These are phyloP conservation scores for Pteria penguin DNA, from an alignment of 2,888 invertebrate genomes.

Conservation along the genomic window DNA sequence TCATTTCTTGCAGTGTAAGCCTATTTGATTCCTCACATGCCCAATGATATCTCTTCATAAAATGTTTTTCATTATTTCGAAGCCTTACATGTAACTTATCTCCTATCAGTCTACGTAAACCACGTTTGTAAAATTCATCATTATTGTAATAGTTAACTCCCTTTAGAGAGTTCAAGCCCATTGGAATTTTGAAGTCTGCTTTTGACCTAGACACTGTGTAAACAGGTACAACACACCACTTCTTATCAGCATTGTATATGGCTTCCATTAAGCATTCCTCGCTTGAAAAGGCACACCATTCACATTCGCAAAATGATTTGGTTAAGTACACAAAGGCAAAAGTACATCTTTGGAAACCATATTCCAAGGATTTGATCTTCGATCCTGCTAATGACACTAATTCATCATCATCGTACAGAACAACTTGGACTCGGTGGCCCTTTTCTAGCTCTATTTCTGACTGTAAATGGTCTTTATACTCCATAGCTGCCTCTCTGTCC, in stretches of 20 bases:
- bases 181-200: constrained; percentile 56
- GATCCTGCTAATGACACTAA: constrained; percentile 42
- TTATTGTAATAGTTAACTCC: constrained; percentile 66
- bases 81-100: constrained; percentile 53
- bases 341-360: constrained; percentile 62
- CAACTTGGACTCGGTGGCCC: constrained; percentile 44
- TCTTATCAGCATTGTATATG: constrained; percentile 61
- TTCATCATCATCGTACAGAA: constrained; percentile 57
- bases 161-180: constrained; percentile 66
- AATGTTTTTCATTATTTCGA: constrained; percentile 27
- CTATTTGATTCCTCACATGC: constrained; percentile 9
- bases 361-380: constrained; percentile 48
- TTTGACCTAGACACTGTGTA: constrained; percentile 58
- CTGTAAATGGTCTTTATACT: constrained; percentile 55
- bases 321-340: constrained; percentile 69
- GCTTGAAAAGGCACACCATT: constrained; percentile 64
- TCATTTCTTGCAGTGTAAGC: background rate
- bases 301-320: constrained; percentile 59
- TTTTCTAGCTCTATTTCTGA: constrained; percentile 39
- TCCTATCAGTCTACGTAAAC: constrained; percentile 58
- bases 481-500: constrained; percentile 50
- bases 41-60: constrained; percentile 1
- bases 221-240: constrained; percentile 72
- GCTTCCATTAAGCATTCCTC: constrained; percentile 69
- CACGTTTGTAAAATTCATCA: constrained; percentile 62